Conservation (phyloP, 2,113 vertebrate genomes). For the Peromyscus maniculatus region DNA sequence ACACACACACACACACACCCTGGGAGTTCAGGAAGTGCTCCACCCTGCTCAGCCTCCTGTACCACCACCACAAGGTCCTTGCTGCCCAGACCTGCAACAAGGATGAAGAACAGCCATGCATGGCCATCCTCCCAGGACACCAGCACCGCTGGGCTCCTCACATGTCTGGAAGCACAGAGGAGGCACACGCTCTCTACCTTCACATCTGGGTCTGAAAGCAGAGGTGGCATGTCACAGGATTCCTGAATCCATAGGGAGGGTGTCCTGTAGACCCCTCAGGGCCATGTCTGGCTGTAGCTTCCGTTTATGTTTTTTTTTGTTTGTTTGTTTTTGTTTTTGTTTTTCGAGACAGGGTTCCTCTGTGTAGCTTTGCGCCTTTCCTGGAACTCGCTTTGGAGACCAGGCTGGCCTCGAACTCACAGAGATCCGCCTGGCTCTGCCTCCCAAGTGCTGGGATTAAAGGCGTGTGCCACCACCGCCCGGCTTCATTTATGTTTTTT, state of each 20-base stretch:
- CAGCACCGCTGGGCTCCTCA: neutral
- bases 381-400: too few species aligned
- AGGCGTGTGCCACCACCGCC: too few species aligned
- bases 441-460: too few species aligned
- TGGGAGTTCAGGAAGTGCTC: neutral
- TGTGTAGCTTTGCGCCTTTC: too few species aligned
- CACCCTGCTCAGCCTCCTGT: neutral
- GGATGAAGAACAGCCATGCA: too few species aligned
- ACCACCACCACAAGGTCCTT: neutral
- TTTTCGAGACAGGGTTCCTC: too few species aligned
- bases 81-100: neutral
- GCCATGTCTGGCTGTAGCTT: neutral
- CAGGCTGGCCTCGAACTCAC: too few species aligned
- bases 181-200: neutral
- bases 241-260: neutral
- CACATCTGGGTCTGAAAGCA: neutral
- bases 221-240: neutral
- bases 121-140: neutral
- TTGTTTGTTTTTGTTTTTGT: too few species aligned
- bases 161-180: too few species aligned
- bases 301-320: neutral
- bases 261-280: neutral
- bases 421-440: too few species aligned
- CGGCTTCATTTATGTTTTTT: too few species aligned
- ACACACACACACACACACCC: too few species aligned